Evolutionary conservation across 2,888 invertebrate species (phyloP).

Genomic region (Serripes groenlandicus): DNA sequence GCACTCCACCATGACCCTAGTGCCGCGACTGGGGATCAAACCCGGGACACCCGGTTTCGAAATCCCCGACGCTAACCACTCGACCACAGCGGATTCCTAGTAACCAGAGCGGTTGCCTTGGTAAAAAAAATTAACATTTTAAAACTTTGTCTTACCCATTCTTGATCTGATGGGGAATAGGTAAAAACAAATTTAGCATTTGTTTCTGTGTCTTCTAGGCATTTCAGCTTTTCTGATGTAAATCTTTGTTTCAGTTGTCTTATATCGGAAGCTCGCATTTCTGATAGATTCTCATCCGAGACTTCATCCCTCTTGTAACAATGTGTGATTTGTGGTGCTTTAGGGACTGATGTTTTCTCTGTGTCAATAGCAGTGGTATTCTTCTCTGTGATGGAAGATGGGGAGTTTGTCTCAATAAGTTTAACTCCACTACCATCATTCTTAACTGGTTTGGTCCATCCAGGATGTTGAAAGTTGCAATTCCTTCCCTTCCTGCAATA

Average conservation of each 20-base stretch:
- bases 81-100: too few relatives aligned
- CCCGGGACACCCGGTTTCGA: too few relatives aligned
- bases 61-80: too few relatives aligned
- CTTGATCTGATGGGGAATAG: slow-evolving; percentile 83
- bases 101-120: too few relatives aligned
- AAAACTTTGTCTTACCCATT: too few relatives aligned
- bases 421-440: background rate
- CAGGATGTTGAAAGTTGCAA: slow-evolving; percentile 75
- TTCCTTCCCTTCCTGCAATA: slow-evolving; percentile 72
- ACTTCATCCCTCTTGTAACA: slow-evolving; percentile 62
- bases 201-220: slow-evolving; percentile 68
- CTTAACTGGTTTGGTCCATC: background rate
- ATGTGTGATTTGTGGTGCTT: slow-evolving; percentile 41
- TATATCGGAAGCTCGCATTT: slow-evolving; percentile 78
- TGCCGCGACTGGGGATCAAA: too few relatives aligned
- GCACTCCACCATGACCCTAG: too few relatives aligned
- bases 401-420: too few relatives aligned
- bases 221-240: slow-evolving; percentile 70
- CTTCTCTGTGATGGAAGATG: too few relatives aligned
- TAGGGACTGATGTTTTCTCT: background rate
- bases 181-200: slow-evolving; percentile 63
- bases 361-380: background rate
- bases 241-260: slow-evolving; percentile 80
- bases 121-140: too few relatives aligned
- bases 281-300: slow-evolving; percentile 63